Evolutionary conservation across 1,140 invertebrate genomes (phyloP).

Genomic region (Brachionus manjavacas): DNA sequence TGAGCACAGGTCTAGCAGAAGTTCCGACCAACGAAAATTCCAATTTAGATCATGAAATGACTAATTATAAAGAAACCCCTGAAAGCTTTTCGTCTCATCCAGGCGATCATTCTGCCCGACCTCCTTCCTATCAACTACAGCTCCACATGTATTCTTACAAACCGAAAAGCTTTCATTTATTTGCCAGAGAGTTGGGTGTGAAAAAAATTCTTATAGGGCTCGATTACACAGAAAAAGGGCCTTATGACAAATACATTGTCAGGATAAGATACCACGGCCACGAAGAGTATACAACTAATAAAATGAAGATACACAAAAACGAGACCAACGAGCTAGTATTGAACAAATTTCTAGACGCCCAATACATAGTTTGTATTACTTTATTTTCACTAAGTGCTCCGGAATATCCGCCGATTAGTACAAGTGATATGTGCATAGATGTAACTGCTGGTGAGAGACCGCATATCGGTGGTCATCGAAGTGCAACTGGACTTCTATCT

Average conservation of each 20-base stretch:
- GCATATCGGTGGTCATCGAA: neutral
- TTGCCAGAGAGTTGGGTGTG: neutral
- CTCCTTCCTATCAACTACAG: neutral
- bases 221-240: neutral
- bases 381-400: neutral
- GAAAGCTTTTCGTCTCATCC: neutral
- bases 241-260: constrained; percentile 14
- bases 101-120: neutral
- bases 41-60: neutral
- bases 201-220: neutral
- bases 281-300: constrained; percentile 6
- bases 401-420: constrained; percentile 7
- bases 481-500: constrained; percentile 15
- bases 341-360: constrained; percentile 27
- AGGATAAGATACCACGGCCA: constrained; percentile 29
- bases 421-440: constrained; percentile 40
- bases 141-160: neutral
- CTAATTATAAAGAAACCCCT: neutral
- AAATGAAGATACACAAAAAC: constrained; percentile 13
- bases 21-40: neutral
- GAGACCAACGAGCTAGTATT: neutral
- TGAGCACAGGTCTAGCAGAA: neutral
- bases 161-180: neutral
- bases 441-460: constrained; percentile 6
- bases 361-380: constrained; percentile 24